Conservation (phyloP, 2,797 vertebrate species). For the Betta splendens region DNA sequence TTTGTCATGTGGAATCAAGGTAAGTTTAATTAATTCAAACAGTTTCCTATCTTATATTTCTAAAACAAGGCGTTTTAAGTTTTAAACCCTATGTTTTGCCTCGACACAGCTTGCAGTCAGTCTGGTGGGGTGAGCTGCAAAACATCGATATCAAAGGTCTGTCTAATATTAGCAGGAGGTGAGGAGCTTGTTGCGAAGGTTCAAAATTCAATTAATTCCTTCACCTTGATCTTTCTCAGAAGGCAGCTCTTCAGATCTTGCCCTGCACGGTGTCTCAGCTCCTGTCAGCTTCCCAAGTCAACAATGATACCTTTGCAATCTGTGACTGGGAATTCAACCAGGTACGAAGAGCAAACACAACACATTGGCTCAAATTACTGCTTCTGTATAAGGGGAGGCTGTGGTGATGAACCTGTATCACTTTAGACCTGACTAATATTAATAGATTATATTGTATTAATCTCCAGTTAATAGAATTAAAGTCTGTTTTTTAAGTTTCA, state of each 20-base stretch:
- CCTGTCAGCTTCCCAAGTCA: slow-evolving; percentile 40
- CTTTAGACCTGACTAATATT: too few relatives aligned
- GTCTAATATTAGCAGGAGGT: neutral
- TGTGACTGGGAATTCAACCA: slow-evolving; percentile 53
- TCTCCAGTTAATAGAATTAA: too few relatives aligned
- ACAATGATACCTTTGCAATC: slow-evolving; percentile 35
- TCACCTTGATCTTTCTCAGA: slow-evolving; percentile 36
- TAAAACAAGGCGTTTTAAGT: neutral
- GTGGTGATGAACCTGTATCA: too few relatives aligned
- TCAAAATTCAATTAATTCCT: neutral
- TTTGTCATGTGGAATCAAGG: slow-evolving; percentile 33
- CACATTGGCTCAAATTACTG: too few relatives aligned
- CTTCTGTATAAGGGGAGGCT: too few relatives aligned
- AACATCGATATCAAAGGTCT: slow-evolving; percentile 5
- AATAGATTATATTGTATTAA: too few relatives aligned
- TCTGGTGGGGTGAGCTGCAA: slow-evolving; percentile 3
- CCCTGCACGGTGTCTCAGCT: slow-evolving; percentile 76
- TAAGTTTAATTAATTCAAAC: slow-evolving; percentile 4
- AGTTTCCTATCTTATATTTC: neutral
- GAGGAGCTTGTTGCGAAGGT: neutral
- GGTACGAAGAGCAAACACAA: slow-evolving; percentile 38
- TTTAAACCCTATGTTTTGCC: neutral
- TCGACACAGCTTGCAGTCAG: slow-evolving; percentile 6
- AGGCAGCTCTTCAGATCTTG: slow-evolving; percentile 27
- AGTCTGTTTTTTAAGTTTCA: too few relatives aligned